Evolutionary conservation across 2,113 vertebrate genomes (phyloP), one percentile per base, ranked within the genome.

Genomic region (Marmota monax): DNA sequence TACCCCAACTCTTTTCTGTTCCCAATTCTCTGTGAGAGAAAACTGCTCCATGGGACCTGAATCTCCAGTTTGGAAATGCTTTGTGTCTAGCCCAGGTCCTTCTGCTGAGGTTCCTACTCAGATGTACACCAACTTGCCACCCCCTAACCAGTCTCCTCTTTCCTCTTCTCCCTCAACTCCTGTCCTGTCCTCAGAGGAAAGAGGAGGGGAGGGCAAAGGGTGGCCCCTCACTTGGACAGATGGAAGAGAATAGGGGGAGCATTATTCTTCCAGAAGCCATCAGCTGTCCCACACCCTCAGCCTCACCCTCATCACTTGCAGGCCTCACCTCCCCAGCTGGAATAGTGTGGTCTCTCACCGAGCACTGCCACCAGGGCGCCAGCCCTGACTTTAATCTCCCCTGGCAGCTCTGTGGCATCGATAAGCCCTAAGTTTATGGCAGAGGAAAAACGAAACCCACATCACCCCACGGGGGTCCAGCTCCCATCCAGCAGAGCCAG

Each of bases 391-490:
- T 65, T 94, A 96, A 94, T 96, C 79, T 95, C 11, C 56, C 92
- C 8, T 89, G 98, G 97, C 97, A 97, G 96, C 97, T 98, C 96
- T 45, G 23, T 98, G 97, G 97, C 97, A 98, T 96, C n/a, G 88
- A 97, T 98, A 98, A 98, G 93, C 90, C 16, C 78, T 94, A 96
- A 97, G 94, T 98, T 98, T 97, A 98, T 97, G 97, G 97, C 97
- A 98, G 94, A 76, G 85, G 94, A 96, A 98, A 98, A 98, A 98
- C 96, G 96, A 98, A 98, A 98, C 82, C 53, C 97, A 97, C 93
- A 95, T 98, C 96, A 98, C 58, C 80, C 95, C 86, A 96, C 37
- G 56, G 93, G 94, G 85, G 63, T 95, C 83, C 94, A 90, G 85
- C 1, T 20, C 84, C 73, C 88, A 96, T 94, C 90, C 90, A 97